These are phyloP conservation scores for Congeria kusceri DNA, from an alignment of 2,888 invertebrate genomes.

Conservation along the genomic window DNA sequence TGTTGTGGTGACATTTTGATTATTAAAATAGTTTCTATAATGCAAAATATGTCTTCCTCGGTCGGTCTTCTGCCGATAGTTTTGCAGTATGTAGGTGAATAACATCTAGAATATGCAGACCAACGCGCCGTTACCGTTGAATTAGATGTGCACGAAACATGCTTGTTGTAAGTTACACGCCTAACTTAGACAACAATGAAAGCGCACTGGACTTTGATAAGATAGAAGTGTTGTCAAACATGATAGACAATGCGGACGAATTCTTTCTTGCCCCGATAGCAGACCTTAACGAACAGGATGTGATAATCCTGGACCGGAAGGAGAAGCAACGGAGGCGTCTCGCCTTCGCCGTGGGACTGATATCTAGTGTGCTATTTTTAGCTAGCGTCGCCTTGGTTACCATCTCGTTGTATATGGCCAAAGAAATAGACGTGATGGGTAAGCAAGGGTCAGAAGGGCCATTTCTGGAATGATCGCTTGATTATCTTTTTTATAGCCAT, in stretches of 20 bases:
- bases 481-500: too few relatives aligned
- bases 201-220: conserved; percentile 62
- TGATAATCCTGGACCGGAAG: conserved; percentile 41
- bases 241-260: conserved; percentile 58
- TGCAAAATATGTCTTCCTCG: too few relatives aligned
- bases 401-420: conserved; percentile 96
- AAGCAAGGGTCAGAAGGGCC: conserved; percentile 79
- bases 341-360: conserved; percentile 94
- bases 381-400: conserved; percentile 96
- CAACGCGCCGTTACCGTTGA: too few relatives aligned
- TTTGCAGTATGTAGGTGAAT: too few relatives aligned
- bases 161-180: conserved; percentile 59
- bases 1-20: too few relatives aligned
- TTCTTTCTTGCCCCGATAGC: conserved; percentile 59
- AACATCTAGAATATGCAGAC: too few relatives aligned
- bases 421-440: conserved; percentile 98
- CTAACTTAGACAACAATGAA: conserved; percentile 51
- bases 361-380: conserved; percentile 94
- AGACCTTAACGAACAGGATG: conserved; percentile 47
- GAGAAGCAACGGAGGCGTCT: conserved; percentile 71
- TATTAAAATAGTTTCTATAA: too few relatives aligned
- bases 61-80: too few relatives aligned
- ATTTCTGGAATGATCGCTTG: too few relatives aligned
- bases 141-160: conserved; percentile 11
- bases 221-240: conserved; percentile 58